These are phyloP conservation scores for Nezara viridula DNA, from an alignment of 2,888 invertebrate species.

Conservation along the genomic window DNA sequence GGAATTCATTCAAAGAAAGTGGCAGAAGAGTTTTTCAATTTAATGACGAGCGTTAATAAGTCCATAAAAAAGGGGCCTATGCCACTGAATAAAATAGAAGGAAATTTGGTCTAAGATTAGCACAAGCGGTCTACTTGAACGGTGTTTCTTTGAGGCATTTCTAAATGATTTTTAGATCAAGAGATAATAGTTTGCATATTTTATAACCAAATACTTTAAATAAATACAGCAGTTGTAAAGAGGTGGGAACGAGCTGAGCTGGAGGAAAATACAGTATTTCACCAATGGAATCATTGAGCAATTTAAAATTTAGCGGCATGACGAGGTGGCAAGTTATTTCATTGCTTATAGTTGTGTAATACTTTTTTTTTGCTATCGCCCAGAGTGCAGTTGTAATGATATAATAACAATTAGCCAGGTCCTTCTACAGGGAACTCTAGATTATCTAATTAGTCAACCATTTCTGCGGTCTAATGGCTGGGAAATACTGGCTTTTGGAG, in stretches of 20 bases:
- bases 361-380: not conserved
- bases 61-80: too few relatives aligned
- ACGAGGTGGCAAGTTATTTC: constrained; percentile 33
- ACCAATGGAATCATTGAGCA: not conserved
- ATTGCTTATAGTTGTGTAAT: constrained; percentile 30
- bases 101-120: too few relatives aligned
- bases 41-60: too few relatives aligned
- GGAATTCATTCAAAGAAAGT: too few relatives aligned
- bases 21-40: too few relatives aligned
- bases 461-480: constrained; percentile 19
- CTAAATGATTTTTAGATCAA: too few relatives aligned
- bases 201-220: not conserved
- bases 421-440: not conserved
- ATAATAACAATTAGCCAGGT: constrained; percentile 19
- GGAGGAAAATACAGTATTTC: not conserved
- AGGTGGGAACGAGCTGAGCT: not conserved
- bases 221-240: not conserved
- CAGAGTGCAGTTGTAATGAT: constrained; percentile 28
- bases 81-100: too few relatives aligned
- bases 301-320: constrained; percentile 38
- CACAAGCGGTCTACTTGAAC: too few relatives aligned
- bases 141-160: too few relatives aligned
- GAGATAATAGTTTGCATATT: too few relatives aligned
- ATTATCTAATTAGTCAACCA: not conserved
- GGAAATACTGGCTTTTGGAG: not conserved